phyloP scores from a whole-genome alignment of 2,888 invertebrate species.

The Neoaliturus tenellus region DNA sequence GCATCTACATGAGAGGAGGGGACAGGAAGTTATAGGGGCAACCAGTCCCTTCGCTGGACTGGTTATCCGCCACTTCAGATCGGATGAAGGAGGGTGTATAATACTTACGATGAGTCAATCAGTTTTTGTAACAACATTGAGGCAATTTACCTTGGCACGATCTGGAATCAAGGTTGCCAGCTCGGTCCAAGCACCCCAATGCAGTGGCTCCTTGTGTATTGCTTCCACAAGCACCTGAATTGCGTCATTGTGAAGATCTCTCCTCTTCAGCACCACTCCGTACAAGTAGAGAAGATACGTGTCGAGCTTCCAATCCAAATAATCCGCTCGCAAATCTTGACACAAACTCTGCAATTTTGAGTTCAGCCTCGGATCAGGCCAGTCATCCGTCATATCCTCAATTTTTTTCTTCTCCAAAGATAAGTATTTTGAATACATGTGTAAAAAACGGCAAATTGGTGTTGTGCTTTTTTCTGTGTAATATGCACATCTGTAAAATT shows the following conservation, averaged over 20 bases:
- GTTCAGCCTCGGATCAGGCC: slow-evolving; percentile 76
- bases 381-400: slow-evolving; percentile 86
- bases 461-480: slow-evolving; percentile 84
- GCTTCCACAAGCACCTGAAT: slow-evolving; percentile 87
- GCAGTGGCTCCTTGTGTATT: slow-evolving; percentile 85
- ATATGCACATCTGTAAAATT: slow-evolving; percentile 80
- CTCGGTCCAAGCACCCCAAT: slow-evolving; percentile 98
- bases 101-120: too few species aligned
- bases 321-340: slow-evolving; percentile 76
- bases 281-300: slow-evolving; percentile 93
- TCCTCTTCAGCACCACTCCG: slow-evolving; percentile 92
- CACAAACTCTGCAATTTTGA: slow-evolving; percentile 75
- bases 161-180: slow-evolving; percentile 90
- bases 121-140: too few species aligned
- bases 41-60: too few species aligned
- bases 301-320: slow-evolving; percentile 82
- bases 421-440: slow-evolving; percentile 91
- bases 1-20: too few species aligned
- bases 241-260: slow-evolving; percentile 88
- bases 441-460: slow-evolving; percentile 86
- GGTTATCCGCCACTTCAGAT: too few species aligned
- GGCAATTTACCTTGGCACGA: slow-evolving; percentile 79
- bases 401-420: slow-evolving; percentile 93
- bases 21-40: too few species aligned
- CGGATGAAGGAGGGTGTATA: too few species aligned